A percentile compares a stretch with the other conserved stretches of the same genome.
Evolutionary conservation across 2,888 invertebrate species (phyloP).

Genomic region (Catocala fraxini): DNA sequence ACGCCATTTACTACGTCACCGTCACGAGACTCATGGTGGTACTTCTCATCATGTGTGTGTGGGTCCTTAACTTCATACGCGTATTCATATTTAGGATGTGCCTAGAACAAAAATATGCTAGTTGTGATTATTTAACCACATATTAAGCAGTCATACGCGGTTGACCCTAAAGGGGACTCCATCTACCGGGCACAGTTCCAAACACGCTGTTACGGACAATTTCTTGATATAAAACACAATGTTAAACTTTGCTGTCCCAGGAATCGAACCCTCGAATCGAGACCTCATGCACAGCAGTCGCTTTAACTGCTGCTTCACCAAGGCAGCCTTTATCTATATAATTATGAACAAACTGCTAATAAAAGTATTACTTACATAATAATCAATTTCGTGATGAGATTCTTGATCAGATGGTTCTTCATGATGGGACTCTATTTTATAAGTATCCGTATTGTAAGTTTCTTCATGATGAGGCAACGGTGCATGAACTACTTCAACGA

Average conservation of each 20-base stretch:
- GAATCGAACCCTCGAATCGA: no score
- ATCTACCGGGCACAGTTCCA: no score
- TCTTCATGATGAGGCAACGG: not conserved
- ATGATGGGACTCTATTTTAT: constrained; percentile 28
- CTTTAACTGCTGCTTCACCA: no score
- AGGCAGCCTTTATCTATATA: no score
- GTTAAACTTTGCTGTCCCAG: no score
- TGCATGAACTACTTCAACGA: not conserved
- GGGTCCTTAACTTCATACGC: constrained; percentile 85
- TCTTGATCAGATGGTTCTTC: constrained; percentile 39
- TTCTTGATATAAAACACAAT: no score
- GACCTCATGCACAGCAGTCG: no score
- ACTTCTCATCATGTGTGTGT: constrained; percentile 87
- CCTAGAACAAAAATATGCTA: constrained; percentile 45
- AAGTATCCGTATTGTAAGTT: not conserved
- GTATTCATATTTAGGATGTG: constrained; percentile 85
- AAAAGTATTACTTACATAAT: constrained; percentile 61
- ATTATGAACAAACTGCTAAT: not conserved
- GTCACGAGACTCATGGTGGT: constrained; percentile 83
- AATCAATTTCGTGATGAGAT: constrained; percentile 56
- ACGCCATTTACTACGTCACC: constrained; percentile 86
- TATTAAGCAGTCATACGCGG: no score
- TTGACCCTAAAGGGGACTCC: no score
- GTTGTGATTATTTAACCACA: no score
- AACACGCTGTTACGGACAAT: no score